Conservation (phyloP, 2,113 vertebrate genomes). For the Oreochromis niloticus region DNA sequence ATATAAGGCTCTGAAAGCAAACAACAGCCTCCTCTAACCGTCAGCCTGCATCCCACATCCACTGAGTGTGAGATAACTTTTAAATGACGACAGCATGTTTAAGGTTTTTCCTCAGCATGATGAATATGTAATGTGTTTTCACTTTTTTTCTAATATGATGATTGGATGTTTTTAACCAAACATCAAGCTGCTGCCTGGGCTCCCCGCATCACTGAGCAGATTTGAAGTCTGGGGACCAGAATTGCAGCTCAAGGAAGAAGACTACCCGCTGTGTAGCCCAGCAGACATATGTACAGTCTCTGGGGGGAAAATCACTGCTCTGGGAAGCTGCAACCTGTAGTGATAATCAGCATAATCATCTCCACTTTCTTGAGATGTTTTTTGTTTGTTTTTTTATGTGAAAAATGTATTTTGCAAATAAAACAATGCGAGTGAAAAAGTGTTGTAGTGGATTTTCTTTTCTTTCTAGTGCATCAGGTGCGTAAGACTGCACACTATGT, state of each 20-base stretch:
- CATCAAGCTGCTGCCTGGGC: background rate
- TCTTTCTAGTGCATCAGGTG: background rate
- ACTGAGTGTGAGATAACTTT: background rate
- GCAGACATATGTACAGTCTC: background rate
- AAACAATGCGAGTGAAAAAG: background rate
- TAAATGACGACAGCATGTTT: background rate
- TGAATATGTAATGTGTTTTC: background rate
- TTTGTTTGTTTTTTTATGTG: background rate
- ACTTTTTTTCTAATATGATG: background rate
- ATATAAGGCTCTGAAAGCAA: background rate
- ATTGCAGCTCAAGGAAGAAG: accelerated
- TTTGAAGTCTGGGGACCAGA: background rate
- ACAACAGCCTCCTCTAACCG: background rate
- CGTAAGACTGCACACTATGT: background rate
- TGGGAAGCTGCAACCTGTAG: background rate
- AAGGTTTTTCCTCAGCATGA: background rate
- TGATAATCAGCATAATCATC: background rate
- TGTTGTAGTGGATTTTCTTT: background rate
- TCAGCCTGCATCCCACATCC: background rate
- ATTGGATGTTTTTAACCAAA: background rate
- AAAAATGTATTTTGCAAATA: background rate
- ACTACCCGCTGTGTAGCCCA: accelerated
- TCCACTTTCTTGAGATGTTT: background rate
- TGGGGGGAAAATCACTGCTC: background rate
- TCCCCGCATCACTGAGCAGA: background rate